Evolutionary conservation across 2,113 vertebrate genomes (phyloP).

Genomic region (Myrmecophaga tridactyla): DNA sequence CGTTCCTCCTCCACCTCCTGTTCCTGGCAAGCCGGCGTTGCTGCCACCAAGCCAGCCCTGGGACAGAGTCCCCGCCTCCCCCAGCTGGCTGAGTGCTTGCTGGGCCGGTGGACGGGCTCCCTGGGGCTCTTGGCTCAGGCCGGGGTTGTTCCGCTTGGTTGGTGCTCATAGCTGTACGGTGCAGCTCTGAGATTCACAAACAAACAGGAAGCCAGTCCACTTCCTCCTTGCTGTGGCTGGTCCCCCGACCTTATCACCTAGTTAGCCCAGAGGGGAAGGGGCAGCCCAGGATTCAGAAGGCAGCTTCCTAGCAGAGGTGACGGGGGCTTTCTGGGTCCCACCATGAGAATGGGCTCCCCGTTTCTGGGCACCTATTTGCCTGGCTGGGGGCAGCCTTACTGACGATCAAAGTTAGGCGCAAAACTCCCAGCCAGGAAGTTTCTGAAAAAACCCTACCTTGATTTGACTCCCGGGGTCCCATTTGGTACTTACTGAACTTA

Average conservation of each 20-base stretch:
- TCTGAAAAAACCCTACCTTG: background rate
- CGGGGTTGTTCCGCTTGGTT: background rate
- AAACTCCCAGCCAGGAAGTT: background rate
- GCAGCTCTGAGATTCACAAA: slow-evolving; percentile 72
- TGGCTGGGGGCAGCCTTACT: background rate
- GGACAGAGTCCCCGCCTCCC: background rate
- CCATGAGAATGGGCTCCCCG: background rate
- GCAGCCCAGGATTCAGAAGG: background rate
- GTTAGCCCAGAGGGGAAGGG: background rate
- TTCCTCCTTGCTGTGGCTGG: slow-evolving; percentile 71
- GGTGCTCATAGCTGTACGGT: background rate
- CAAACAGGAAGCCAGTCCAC: slow-evolving; percentile 79
- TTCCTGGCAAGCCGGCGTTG: background rate
- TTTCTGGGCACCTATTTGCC: background rate
- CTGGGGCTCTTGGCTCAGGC: background rate
- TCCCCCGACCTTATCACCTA: background rate
- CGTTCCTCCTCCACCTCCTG: background rate
- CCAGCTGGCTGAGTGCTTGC: background rate
- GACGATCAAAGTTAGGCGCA: background rate
- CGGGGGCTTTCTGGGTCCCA: background rate
- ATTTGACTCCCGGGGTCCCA: background rate
- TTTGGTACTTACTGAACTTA: background rate
- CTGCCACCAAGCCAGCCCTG: background rate
- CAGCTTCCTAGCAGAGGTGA: background rate
- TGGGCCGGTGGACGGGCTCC: background rate